These are phyloP conservation scores for Apogon talboti DNA, from an alignment of 2,797 vertebrate species.

Conservation along the genomic window DNA sequence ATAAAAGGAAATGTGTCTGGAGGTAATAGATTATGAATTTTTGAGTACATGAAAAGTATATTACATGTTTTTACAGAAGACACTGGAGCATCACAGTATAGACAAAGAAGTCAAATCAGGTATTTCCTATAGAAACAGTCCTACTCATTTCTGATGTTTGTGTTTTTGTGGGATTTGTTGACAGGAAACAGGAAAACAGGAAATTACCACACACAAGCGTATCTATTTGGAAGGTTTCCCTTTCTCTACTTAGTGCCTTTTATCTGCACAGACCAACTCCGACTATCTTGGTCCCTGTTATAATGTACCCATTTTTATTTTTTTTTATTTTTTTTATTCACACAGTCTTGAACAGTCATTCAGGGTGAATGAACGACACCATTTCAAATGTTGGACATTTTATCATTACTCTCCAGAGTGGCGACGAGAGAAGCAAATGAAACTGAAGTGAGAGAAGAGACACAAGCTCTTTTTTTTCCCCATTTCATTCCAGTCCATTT, in stretches of 20 bases:
- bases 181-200: too few relatives aligned
- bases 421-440: constrained; percentile 44
- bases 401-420: constrained; percentile 71
- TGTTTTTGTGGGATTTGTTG: too few relatives aligned
- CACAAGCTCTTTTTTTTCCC: constrained; percentile 49
- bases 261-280: constrained; percentile 39
- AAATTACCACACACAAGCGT: too few relatives aligned
- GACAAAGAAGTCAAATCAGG: constrained; percentile 30
- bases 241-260: constrained; percentile 29
- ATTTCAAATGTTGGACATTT: constrained; percentile 72
- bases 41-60: too few relatives aligned
- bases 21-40: too few relatives aligned
- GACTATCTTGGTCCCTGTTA: constrained; percentile 47
- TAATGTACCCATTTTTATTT: constrained; percentile 67
- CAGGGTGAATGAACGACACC: constrained; percentile 41
- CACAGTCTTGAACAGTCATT: constrained; percentile 51
- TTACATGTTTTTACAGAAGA: too few relatives aligned
- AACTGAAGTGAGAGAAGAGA: constrained; percentile 56
- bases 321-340: constrained; percentile 37
- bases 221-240: constrained; percentile 18
- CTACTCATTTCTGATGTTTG: too few relatives aligned
- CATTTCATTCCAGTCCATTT: constrained; percentile 83
- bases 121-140: constrained; percentile 24
- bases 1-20: too few relatives aligned
- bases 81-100: too few relatives aligned